Evolutionary conservation across 2,888 invertebrate genomes (phyloP).

Genomic region (Cylindroiulus punctatus): DNA sequence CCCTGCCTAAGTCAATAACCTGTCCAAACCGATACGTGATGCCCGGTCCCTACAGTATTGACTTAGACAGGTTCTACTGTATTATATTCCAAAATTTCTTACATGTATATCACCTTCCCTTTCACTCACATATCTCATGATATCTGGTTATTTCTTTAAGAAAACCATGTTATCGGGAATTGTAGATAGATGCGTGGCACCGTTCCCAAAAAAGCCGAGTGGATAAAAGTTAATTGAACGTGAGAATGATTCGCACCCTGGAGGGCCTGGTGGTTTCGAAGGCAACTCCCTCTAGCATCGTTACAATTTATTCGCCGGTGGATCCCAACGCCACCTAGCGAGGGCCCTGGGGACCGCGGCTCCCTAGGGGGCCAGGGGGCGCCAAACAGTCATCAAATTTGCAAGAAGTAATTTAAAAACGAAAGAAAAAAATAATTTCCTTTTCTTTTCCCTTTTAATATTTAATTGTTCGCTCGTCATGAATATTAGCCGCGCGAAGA

Average conservation of each 20-base stretch:
- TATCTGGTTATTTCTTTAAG: no score
- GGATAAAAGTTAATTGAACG: constrained; percentile 13
- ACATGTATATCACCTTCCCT: no score
- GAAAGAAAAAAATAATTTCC: neutral
- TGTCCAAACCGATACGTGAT: no score
- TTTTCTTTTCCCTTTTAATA: neutral
- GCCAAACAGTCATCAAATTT: neutral
- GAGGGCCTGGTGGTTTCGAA: neutral
- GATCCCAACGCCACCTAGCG: neutral
- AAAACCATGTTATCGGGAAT: no score
- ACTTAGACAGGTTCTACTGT: no score
- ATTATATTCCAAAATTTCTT: no score
- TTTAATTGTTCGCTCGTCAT: constrained; percentile 43
- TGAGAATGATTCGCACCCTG: neutral
- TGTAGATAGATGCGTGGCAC: no score
- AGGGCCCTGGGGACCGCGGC: neutral
- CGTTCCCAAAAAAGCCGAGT: neutral
- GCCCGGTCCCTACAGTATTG: no score
- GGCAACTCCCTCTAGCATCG: neutral
- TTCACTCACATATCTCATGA: no score
- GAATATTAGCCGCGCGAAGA: neutral
- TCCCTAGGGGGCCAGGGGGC: neutral
- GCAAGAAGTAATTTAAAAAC: neutral
- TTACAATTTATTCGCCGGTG: neutral
- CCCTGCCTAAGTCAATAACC: no score